These are phyloP conservation scores for Hypotaenidia philippensis DNA, from an alignment of 2,797 vertebrate species.

Conservation along the genomic window DNA sequence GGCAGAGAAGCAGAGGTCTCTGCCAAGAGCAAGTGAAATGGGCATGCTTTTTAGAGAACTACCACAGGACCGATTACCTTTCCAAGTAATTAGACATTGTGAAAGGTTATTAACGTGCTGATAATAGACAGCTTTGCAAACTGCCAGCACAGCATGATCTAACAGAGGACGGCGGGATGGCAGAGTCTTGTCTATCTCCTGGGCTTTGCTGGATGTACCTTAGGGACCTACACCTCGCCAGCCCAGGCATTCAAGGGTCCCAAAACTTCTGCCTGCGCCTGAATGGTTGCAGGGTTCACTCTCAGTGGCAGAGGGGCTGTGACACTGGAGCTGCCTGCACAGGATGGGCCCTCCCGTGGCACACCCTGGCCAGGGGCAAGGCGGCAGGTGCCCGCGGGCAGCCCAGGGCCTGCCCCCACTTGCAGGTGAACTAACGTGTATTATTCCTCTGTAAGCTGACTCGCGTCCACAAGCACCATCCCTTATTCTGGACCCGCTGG, in stretches of 20 bases:
- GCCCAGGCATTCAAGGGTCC: neutral
- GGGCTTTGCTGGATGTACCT: neutral
- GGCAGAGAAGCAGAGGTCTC: slow-evolving; percentile 30
- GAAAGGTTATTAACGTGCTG: slow-evolving; percentile 72
- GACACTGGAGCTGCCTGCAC: neutral
- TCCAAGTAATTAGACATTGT: slow-evolving; percentile 78
- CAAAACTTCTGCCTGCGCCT: neutral
- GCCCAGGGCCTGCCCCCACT: neutral
- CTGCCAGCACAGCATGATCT: slow-evolving; percentile 56
- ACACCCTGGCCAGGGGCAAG: neutral
- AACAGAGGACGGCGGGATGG: neutral
- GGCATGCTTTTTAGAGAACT: slow-evolving; percentile 66
- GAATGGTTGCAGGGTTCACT: neutral
- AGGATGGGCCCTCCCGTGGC: neutral
- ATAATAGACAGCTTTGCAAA: slow-evolving; percentile 71
- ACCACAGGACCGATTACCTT: slow-evolving; percentile 68
- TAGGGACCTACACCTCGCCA: neutral
- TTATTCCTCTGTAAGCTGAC: neutral
- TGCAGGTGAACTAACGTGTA: neutral
- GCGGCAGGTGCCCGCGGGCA: neutral
- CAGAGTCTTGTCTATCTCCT: neutral
- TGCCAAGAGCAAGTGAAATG: slow-evolving; percentile 74
- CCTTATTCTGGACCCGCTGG: neutral
- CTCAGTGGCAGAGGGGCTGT: neutral
- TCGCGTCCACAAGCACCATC: fast-evolving